phyloP scores from a whole-genome alignment of 2,113 vertebrate species.

The Craseonycteris thonglongyai region DNA sequence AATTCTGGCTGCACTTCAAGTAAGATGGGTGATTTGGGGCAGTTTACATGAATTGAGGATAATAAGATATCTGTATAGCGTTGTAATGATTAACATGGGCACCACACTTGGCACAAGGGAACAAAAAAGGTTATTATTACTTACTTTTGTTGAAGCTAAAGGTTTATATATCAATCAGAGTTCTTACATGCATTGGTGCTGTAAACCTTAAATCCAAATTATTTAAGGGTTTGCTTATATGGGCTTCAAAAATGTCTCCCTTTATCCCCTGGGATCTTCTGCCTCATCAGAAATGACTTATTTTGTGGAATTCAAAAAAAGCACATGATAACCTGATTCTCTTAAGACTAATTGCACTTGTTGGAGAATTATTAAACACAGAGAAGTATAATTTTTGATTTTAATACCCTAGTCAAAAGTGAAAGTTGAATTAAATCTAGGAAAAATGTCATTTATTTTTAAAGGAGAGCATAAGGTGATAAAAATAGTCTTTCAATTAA shows the following conservation, averaged over 20 bases:
- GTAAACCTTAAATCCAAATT: neutral
- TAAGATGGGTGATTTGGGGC: neutral
- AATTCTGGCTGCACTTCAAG: neutral
- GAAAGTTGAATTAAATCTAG: conserved; percentile 62
- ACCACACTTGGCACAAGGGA: neutral
- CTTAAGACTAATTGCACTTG: conserved; percentile 49
- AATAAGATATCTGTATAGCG: neutral
- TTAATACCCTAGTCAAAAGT: conserved; percentile 53
- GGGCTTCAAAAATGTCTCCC: neutral
- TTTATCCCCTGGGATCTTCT: neutral
- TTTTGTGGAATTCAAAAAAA: conserved; percentile 34
- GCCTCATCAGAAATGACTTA: neutral
- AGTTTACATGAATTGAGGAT: neutral
- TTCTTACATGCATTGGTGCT: neutral
- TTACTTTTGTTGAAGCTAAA: neutral
- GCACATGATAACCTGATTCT: neutral
- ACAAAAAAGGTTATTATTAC: neutral
- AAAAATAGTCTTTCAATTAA: conserved; percentile 73
- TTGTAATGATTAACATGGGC: neutral
- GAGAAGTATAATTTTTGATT: conserved; percentile 45
- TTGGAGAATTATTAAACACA: conserved; percentile 43
- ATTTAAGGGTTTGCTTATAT: neutral
- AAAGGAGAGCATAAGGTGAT: conserved; percentile 61
- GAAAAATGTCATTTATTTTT: conserved; percentile 67
- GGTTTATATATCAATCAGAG: neutral